Percentiles rank a stretch among this genome's conserved stretches.
phyloP scores from a whole-genome alignment of 2,888 invertebrate genomes.

The Lepas anatifera region DNA sequence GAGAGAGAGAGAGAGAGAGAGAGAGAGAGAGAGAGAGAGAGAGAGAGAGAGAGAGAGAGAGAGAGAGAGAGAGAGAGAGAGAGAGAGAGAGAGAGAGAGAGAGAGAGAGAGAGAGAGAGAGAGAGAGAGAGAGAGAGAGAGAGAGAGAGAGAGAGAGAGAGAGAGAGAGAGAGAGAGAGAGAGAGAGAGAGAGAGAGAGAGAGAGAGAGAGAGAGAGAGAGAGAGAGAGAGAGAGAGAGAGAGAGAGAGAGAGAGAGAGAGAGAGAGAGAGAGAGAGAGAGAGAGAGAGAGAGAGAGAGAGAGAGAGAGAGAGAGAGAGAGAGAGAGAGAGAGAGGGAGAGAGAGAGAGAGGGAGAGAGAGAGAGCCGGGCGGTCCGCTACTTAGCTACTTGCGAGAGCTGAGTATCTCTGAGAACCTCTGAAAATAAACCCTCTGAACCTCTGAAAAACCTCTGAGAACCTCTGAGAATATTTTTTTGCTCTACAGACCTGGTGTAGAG shows the following conservation, averaged over 20 bases:
- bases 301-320: neutral
- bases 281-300: neutral
- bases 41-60: neutral
- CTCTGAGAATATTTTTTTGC: too few species aligned
- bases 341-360: neutral
- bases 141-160: neutral
- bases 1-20: neutral
- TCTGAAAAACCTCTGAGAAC: too few species aligned
- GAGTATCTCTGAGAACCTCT: too few species aligned
- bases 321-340: neutral
- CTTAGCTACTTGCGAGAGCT: too few species aligned
- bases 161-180: slow-evolving; percentile 1
- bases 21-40: neutral
- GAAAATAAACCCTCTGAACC: too few species aligned
- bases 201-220: neutral
- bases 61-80: neutral
- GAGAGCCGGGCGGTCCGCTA: neutral
- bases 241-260: neutral
- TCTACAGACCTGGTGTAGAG: too few species aligned
- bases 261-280: neutral
- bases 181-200: neutral
- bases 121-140: neutral
- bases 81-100: neutral
- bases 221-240: neutral
- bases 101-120: neutral